These are phyloP conservation scores for Scelioninae gen. 1 DNA, from an alignment of 2,888 invertebrate genomes.

Conservation along the genomic window DNA sequence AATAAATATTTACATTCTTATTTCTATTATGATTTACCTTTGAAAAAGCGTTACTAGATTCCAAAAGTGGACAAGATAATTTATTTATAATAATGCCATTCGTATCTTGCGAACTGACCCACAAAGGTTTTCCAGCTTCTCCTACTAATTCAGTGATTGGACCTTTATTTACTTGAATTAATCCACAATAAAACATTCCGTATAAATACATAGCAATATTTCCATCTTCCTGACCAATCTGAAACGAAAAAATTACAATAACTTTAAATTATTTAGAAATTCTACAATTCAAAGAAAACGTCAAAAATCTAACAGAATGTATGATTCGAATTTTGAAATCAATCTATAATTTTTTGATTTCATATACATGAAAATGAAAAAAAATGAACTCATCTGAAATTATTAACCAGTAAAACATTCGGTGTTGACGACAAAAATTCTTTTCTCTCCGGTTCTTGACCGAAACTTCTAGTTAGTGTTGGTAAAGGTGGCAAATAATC, in stretches of 20 bases:
- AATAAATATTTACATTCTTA: no score
- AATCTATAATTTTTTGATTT: no score
- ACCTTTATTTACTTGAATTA: constrained; percentile 84
- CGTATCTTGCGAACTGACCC: constrained; percentile 76
- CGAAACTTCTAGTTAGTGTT: constrained; percentile 83
- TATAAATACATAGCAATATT: constrained; percentile 89
- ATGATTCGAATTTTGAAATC: no score
- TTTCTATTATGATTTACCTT: constrained; percentile 72
- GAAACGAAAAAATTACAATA: neutral
- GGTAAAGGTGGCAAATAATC: constrained; percentile 85
- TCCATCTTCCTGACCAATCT: constrained; percentile 91
- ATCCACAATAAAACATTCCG: constrained; percentile 93
- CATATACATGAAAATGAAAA: no score
- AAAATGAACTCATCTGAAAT: neutral
- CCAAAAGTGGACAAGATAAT: constrained; percentile 79
- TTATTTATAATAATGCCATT: constrained; percentile 75
- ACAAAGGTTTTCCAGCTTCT: constrained; percentile 79
- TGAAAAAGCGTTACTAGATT: constrained; percentile 80
- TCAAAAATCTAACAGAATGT: no score
- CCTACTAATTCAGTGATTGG: constrained; percentile 80
- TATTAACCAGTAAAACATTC: constrained; percentile 83
- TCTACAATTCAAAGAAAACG: no score
- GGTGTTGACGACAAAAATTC: constrained; percentile 84
- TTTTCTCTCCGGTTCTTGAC: constrained; percentile 82
- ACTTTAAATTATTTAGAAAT: no score